Evolutionary conservation across 1,140 invertebrate species (phyloP), one percentile per base, ranked within the genome.

Genomic region (Drosophila elegans): DNA sequence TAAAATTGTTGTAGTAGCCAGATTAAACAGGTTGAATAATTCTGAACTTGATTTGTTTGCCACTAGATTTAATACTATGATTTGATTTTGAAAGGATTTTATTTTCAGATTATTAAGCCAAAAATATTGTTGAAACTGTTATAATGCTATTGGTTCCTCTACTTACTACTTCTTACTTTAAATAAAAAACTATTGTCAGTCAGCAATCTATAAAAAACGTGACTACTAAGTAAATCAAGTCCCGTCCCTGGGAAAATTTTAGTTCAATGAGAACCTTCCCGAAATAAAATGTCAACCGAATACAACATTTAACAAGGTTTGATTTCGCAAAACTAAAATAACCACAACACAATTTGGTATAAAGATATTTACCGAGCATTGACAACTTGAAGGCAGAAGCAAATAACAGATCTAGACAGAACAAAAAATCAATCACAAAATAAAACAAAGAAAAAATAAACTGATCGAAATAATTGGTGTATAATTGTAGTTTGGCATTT

Each of bases 401-500:
- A 45, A 44, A 63, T 34, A 53, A 57, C 52, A 44, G 44, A 66
- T 51, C 54, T 62, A 67, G 76, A 78, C 49, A 73, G 21, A 73
- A 59, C 7, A 45, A 78, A 63, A 74, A 74, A 56, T 44, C 61
- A 74, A 72, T 52, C 69, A 71, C 45, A 13, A 36, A 44, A 66
- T 1, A 21, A 21, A 21, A 21, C 16, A 60, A 59, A 7, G 1
- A 60, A 42, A 72, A 41, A 73, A 56, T 57, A 55, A 63, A 60
- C 44, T 66, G 57, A 78, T 74, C 45, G 51, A 86, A 78, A 86
- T 82, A 86, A 78, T 85, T 74, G 51, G 46, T 57, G 48, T 63
- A 63, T 78, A 86, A 73, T 73, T 80, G 60, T 48, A 68, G 73
- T 51, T 73, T 85, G 81, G 78, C 82, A 86, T 85, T 85, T 86